phyloP scores from a whole-genome alignment of 2,888 invertebrate genomes.

The Frankliniella intonsa region DNA sequence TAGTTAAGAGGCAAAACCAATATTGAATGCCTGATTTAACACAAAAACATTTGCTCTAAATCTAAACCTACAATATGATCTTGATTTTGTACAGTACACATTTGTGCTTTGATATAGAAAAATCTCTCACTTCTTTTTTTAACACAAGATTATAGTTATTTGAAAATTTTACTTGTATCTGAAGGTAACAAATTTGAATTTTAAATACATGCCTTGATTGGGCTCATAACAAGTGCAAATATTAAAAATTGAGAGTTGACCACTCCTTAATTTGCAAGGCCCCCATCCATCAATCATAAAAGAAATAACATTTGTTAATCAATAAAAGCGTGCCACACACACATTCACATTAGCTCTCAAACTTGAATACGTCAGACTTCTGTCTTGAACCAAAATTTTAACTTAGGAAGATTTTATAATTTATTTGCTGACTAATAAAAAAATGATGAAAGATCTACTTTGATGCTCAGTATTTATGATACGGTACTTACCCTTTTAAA shows the following conservation, averaged over 20 bases:
- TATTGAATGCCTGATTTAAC: not conserved
- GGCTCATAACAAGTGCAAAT: not conserved
- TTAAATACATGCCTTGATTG: not conserved
- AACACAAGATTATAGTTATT: not conserved
- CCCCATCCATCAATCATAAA: not conserved
- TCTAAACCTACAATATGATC: not conserved
- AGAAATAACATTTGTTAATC: no score
- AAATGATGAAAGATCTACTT: not conserved
- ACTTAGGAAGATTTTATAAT: not conserved
- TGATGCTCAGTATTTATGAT: no score
- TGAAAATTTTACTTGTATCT: not conserved
- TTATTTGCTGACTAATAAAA: not conserved
- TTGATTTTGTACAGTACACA: not conserved
- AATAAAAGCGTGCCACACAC: no score
- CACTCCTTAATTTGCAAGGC: not conserved
- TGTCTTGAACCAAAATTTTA: not conserved
- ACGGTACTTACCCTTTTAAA: no score
- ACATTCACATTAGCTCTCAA: no score
- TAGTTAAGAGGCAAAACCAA: not conserved
- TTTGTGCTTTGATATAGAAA: constrained; percentile 8
- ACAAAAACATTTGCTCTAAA: not conserved
- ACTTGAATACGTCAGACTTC: constrained; percentile 14
- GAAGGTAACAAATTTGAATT: not conserved
- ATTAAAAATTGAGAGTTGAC: not conserved
- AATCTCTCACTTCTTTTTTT: not conserved